A percentile compares a stretch with the other conserved stretches of the same genome.
phyloP scores from a whole-genome alignment of 2,113 vertebrate genomes.

The Dendropsophus ebraccatus region DNA sequence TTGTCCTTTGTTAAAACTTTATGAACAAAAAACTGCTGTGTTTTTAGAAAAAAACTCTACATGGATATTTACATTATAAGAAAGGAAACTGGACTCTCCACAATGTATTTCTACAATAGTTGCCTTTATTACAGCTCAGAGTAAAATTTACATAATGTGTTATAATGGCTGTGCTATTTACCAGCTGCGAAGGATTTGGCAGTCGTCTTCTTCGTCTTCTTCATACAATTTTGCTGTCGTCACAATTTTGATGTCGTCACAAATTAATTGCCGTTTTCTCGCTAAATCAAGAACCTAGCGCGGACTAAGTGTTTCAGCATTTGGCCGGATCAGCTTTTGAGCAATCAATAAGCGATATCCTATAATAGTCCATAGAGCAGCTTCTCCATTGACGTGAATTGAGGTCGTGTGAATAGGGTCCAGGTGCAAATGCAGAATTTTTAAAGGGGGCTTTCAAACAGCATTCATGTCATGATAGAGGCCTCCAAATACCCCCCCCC shows the following conservation, averaged over 20 bases:
- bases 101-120: not conserved
- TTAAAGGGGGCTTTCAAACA: too few species aligned
- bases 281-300: not conserved
- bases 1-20: too few species aligned
- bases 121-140: not conserved
- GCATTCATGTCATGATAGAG: too few species aligned
- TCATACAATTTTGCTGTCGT: not conserved
- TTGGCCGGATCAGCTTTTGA: not conserved
- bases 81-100: not conserved
- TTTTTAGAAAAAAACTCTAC: too few species aligned
- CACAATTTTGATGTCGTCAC: not conserved
- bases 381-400: not conserved
- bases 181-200: not conserved
- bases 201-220: not conserved
- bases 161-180: not conserved
- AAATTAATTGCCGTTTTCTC: slow-evolving; percentile 3
- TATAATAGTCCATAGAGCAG: not conserved
- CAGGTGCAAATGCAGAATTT: not conserved
- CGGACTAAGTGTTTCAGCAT: not conserved
- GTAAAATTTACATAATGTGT: not conserved
- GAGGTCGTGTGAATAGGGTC: not conserved
- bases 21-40: too few species aligned
- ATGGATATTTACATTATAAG: too few species aligned
- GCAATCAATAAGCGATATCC: not conserved
- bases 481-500: too few species aligned